Percentiles rank a stretch among this genome's conserved stretches.
phyloP scores from a whole-genome alignment of 2,797 vertebrate genomes.

The Spheniscus humboldti region DNA sequence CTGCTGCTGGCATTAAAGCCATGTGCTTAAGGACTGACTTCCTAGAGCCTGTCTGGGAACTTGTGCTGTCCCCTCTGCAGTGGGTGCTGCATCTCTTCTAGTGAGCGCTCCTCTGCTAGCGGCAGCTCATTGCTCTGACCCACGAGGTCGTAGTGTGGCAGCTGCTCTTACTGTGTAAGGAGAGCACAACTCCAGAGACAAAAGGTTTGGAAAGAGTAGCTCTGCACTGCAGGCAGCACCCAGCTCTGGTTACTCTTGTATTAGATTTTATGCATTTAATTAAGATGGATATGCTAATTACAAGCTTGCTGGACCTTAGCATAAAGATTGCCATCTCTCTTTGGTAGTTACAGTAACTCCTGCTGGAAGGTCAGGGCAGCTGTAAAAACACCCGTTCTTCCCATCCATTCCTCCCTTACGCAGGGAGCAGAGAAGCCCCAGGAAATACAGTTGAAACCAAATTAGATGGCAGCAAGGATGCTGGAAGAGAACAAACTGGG shows the following conservation, averaged over 20 bases:
- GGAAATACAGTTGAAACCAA: background rate
- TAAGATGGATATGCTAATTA: background rate
- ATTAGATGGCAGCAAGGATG: background rate
- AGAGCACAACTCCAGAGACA: background rate
- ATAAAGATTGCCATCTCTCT: background rate
- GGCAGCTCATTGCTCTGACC: background rate
- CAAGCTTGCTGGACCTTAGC: background rate
- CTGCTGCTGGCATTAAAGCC: background rate
- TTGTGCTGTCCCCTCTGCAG: background rate
- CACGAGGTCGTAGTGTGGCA: accelerated
- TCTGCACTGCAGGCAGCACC: background rate
- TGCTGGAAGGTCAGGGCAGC: background rate
- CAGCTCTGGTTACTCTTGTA: background rate
- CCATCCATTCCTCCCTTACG: background rate
- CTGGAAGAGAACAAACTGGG: background rate
- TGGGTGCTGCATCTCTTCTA: background rate
- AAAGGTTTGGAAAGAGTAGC: background rate
- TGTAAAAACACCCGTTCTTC: background rate
- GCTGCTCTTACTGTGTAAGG: background rate
- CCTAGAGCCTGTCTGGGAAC: background rate
- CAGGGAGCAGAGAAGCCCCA: background rate
- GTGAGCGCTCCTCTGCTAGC: background rate
- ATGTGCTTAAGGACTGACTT: background rate
- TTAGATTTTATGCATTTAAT: constrained; percentile 22
- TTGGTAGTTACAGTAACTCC: background rate